These are phyloP conservation scores for Neelides folsomi DNA, from an alignment of 2,888 invertebrate genomes.

Conservation along the genomic window DNA sequence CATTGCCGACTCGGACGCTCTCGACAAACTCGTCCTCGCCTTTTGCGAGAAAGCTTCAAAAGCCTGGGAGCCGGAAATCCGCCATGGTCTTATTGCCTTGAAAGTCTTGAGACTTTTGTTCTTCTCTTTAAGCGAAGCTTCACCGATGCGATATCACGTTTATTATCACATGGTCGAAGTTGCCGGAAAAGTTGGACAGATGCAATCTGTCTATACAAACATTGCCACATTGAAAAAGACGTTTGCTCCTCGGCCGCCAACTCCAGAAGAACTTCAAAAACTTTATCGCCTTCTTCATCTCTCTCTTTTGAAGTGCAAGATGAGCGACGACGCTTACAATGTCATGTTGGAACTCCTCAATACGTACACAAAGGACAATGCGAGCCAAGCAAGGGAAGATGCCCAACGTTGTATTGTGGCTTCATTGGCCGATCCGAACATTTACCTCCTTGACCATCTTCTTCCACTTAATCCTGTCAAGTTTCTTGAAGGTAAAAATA, in stretches of 20 bases:
- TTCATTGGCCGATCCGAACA: constrained; percentile 86
- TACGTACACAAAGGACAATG: constrained; percentile 92
- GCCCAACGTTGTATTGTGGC: constrained; percentile 92
- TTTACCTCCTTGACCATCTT: constrained; percentile 88
- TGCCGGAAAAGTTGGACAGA: constrained; percentile 73
- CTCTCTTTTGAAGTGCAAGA: constrained; percentile 71
- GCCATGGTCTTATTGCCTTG: constrained; percentile 64
- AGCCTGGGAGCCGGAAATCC: constrained; percentile 55
- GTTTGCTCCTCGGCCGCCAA: constrained; percentile 63
- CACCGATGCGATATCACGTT: constrained; percentile 76
- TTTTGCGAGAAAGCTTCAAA: constrained; percentile 86
- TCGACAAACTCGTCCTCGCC: constrained; percentile 49
- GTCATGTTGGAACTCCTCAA: constrained; percentile 94
- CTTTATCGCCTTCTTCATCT: constrained; percentile 76
- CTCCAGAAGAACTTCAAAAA: constrained; percentile 81
- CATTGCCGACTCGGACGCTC: constrained; percentile 29
- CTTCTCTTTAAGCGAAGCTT: constrained; percentile 72
- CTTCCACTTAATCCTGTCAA: constrained; percentile 85
- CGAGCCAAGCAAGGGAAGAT: constrained; percentile 89
- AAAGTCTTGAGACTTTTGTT: constrained; percentile 85
- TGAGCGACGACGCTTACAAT: constrained; percentile 40
- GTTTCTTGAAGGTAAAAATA: constrained; percentile 60
- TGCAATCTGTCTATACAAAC: constrained; percentile 69
- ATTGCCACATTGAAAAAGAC: constrained; percentile 70
- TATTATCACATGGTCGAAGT: constrained; percentile 83